A percentile compares a stretch with the other conserved stretches of the same genome.
Evolutionary conservation across 1,140 invertebrate genomes (phyloP).

Genomic region (Chrysopa pallens): DNA sequence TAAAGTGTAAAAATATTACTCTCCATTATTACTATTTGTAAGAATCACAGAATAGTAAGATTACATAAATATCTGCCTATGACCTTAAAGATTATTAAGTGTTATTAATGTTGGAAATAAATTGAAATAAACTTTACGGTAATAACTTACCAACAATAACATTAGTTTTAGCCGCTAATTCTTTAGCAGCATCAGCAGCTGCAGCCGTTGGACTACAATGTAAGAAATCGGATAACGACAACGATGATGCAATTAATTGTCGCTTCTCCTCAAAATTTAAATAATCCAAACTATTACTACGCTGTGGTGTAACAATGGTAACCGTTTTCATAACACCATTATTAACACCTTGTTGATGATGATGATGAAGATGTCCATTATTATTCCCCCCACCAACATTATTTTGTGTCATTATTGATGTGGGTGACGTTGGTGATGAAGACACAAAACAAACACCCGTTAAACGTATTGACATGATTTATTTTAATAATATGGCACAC

Average conservation of each 20-base stretch:
- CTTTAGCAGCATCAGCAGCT: conserved; percentile 38
- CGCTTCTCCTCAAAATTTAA: conserved; percentile 81
- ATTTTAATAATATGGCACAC: too few species aligned
- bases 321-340: conserved; percentile 30
- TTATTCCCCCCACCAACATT: neutral
- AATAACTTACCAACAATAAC: conserved; percentile 25
- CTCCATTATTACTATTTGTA: too few species aligned
- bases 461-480: conserved; percentile 15
- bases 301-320: conserved; percentile 43
- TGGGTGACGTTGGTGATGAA: conserved; percentile 9
- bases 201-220: conserved; percentile 41
- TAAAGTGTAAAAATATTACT: too few species aligned
- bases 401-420: conserved; percentile 7
- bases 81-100: conserved; percentile 4
- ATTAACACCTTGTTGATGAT: conserved; percentile 24
- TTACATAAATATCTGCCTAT: conserved; percentile 6
- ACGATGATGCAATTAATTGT: conserved; percentile 68
- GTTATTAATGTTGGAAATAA: neutral
- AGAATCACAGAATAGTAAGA: conserved; percentile 7
- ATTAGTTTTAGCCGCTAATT: conserved; percentile 25
- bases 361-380: conserved; percentile 1
- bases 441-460: conserved; percentile 14
- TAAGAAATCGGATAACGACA: conserved; percentile 70
- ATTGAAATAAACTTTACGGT: neutral
- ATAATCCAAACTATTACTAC: conserved; percentile 73